Base-by-base conservation (phyloP, 2,113 vertebrate genomes). In the Cyprinodon variegatus region DNA sequence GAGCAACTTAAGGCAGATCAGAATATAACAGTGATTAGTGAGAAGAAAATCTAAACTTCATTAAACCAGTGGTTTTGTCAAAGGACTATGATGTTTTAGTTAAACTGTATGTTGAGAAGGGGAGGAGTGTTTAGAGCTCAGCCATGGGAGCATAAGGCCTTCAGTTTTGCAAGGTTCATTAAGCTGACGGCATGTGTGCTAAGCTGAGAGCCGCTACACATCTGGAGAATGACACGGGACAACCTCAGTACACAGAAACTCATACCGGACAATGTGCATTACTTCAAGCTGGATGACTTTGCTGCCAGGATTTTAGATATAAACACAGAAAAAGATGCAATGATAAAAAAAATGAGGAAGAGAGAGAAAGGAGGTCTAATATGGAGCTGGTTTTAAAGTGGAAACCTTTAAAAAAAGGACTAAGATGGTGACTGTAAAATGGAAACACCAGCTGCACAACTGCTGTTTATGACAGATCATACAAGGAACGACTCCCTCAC, bases 161-260 rank as follows among this genome's bases (percentile, higher is more conserved):
- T 88, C 80, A 20, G 17, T n/a, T 83, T 72, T 64, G 73, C 77
- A 90, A 1, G 88, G 82, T 80, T 91, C 92, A 93, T 91, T 93
- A 87, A 87, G 72, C 79, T 79, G 65, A 59, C 1, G 83, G 86
- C 86, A 92, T 87, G 85, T 79, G 81, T 86, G 77, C 83, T 88
- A 86, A 73, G 72, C 84, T 61, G 71, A 72, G 70, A 20, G 83
- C 85, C 85, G 63, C 63, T 59, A 39, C 86, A 91, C 90, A 93
- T 91, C 90, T 92, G 91, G 84, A 89, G 85, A 86, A 83, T 41
- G 84, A 84, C 86, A 85, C 17, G 3, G 73, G 65, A 82, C 76
- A 79, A 78, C 80, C 86, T 65, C 17, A 1, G 70, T 48, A 40
- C 71, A 77, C 78, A 37, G 37, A 65, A 74, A 61, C 38, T 53